These are phyloP conservation scores for Stegodyphus mimosarum DNA, from an alignment of 1,140 invertebrate species.

Conservation along the genomic window DNA sequence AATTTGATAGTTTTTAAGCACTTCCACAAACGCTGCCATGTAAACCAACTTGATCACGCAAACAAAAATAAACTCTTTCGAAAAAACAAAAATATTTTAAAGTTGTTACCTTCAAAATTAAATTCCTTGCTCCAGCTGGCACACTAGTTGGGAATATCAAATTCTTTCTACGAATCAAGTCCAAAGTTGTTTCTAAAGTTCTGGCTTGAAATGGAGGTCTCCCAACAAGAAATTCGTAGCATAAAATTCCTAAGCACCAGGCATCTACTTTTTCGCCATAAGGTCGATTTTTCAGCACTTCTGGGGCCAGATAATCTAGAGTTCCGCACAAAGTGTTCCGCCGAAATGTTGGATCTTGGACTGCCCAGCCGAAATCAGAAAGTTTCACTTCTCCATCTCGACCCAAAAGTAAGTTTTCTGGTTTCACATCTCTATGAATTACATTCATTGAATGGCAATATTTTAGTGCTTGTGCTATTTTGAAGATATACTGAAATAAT, in stretches of 20 bases:
- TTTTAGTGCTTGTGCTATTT: constrained; percentile 72
- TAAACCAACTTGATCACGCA: no score
- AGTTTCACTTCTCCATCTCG: constrained; percentile 67
- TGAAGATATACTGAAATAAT: constrained; percentile 68
- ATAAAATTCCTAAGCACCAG: constrained; percentile 92
- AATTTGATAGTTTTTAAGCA: no score
- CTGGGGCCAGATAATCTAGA: constrained; percentile 90
- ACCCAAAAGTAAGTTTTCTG: constrained; percentile 67
- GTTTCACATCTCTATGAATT: constrained; percentile 70
- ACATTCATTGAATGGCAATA: constrained; percentile 74
- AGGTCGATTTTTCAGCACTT: constrained; percentile 82
- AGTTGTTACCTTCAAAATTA: no score
- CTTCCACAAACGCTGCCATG: no score
- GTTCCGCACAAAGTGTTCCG: constrained; percentile 92
- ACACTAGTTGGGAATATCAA: no score
- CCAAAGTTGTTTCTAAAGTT: no score
- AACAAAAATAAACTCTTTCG: no score
- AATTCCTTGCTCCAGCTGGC: no score
- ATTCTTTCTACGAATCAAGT: no score
- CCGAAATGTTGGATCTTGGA: constrained; percentile 71
- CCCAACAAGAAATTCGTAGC: constrained; percentile 94
- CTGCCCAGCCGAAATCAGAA: constrained; percentile 70
- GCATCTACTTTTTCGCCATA: constrained; percentile 84
- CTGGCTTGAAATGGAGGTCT: constrained; percentile 81
- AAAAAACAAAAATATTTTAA: no score